Evolutionary conservation across 2,113 vertebrate species (phyloP).

Genomic region (Siniperca chuatsi): DNA sequence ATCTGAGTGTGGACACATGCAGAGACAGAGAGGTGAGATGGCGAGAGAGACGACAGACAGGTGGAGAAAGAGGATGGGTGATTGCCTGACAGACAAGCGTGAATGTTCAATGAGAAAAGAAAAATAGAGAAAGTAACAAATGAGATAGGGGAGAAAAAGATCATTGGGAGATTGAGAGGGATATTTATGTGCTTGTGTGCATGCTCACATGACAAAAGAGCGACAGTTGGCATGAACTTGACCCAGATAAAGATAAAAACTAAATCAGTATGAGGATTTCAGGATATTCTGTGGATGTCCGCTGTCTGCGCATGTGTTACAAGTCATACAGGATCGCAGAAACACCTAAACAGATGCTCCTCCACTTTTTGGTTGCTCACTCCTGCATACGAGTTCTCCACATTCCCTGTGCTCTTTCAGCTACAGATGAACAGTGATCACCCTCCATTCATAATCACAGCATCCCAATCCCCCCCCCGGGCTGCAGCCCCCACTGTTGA

Average conservation of each 20-base stretch:
- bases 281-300: constrained; percentile 9
- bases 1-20: background rate
- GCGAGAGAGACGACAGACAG: background rate
- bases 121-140: background rate
- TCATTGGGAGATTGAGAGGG: constrained; percentile 74
- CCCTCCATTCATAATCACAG: constrained; percentile 7
- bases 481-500: background rate
- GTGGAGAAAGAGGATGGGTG: background rate
- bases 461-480: background rate
- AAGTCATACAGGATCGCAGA: background rate
- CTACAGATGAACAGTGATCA: background rate
- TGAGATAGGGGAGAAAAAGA: constrained; percentile 51
- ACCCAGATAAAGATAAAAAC: constrained; percentile 75
- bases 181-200: constrained; percentile 57
- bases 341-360: background rate
- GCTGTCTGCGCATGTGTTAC: background rate
- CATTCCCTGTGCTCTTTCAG: background rate
- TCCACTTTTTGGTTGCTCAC: background rate
- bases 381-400: background rate
- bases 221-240: constrained; percentile 76
- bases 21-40: background rate
- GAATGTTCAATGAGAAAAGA: constrained; percentile 2
- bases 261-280: constrained; percentile 38
- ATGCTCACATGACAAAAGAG: constrained; percentile 54
- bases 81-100: background rate